Conservation (phyloP, 1,140 invertebrate species). For the Lamellibrachia luymesi region DNA sequence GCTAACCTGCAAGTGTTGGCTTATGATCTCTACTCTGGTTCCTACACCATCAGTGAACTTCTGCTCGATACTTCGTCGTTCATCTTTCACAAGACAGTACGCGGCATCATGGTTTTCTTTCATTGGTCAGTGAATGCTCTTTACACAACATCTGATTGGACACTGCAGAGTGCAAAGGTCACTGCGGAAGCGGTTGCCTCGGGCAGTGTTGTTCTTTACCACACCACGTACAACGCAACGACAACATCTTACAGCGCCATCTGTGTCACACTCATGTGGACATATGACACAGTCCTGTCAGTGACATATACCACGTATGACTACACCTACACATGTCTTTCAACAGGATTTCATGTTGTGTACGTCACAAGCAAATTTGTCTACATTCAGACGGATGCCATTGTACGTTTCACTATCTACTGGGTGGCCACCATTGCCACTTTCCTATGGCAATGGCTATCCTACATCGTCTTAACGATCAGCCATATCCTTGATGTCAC, state of each 20-base stretch:
- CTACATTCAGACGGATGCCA: constrained; percentile 9
- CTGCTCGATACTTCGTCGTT: background rate
- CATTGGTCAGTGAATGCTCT: constrained; percentile 2
- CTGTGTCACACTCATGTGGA: background rate
- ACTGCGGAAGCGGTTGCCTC: background rate
- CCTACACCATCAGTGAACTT: background rate
- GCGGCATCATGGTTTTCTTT: background rate
- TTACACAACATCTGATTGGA: background rate
- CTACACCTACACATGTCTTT: background rate
- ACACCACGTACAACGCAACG: background rate
- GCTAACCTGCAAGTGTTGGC: background rate
- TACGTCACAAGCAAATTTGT: background rate
- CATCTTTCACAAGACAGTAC: background rate
- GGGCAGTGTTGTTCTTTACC: background rate
- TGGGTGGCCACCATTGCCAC: background rate
- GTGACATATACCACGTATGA: background rate
- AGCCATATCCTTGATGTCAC: constrained; percentile 1
- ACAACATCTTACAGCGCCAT: background rate
- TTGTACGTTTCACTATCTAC: background rate
- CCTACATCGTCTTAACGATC: constrained; percentile 8
- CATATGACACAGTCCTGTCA: background rate
- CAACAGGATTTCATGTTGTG: background rate
- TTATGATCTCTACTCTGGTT: background rate
- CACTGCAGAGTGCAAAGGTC: background rate
- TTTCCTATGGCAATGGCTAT: constrained; percentile 16